Conservation (phyloP, 1,140 invertebrate genomes). For the Drosophila bocqueti region DNA sequence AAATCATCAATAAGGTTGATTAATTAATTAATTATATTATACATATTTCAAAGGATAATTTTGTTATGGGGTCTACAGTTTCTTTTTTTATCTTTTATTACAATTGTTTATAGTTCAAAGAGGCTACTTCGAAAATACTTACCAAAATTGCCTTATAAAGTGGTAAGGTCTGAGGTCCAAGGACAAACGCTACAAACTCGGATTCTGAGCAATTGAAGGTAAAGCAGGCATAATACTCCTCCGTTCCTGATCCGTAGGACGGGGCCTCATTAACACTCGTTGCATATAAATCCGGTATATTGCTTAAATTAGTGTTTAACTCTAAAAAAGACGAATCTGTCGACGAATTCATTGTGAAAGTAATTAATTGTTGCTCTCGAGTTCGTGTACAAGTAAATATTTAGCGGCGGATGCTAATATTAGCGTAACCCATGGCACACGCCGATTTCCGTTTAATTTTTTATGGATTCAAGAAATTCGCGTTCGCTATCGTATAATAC, state of each 20-base stretch:
- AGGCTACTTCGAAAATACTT: constrained; percentile 10
- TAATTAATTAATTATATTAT: not conserved
- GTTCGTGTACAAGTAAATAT: not conserved
- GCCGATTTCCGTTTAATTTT: constrained; percentile 35
- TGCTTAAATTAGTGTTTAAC: constrained; percentile 20
- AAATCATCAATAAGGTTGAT: not conserved
- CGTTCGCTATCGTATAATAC: constrained; percentile 50
- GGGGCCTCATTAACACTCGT: constrained; percentile 16
- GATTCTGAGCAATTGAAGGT: constrained; percentile 86
- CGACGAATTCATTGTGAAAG: constrained; percentile 17
- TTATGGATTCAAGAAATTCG: constrained; percentile 28
- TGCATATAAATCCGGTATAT: constrained; percentile 13
- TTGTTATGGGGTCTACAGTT: not conserved
- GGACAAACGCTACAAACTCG: constrained; percentile 85
- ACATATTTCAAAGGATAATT: not conserved
- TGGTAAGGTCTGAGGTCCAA: constrained; percentile 86
- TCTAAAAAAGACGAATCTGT: constrained; percentile 6
- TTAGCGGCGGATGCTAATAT: constrained; percentile 19
- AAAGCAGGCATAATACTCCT: constrained; percentile 51
- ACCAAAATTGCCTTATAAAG: constrained; percentile 85
- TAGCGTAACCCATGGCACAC: constrained; percentile 23
- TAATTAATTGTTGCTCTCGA: not conserved
- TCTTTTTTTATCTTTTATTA: not conserved
- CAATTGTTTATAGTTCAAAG: too few relatives aligned
- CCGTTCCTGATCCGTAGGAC: constrained; percentile 21